Base-by-base conservation (phyloP, 1,140 invertebrate species). In the Trachelipus rathkii region DNA sequence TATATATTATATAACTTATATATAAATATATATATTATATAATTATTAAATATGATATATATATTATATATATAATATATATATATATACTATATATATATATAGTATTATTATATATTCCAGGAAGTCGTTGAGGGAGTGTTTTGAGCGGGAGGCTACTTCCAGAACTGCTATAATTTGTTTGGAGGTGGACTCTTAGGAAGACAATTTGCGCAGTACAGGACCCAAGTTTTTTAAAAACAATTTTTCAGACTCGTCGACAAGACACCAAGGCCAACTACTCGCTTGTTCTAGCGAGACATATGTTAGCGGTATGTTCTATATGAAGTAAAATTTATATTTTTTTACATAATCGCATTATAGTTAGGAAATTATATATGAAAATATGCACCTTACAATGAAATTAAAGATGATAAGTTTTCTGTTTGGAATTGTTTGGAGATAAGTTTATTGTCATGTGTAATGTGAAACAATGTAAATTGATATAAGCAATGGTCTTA, bases 291-390 rank as follows among this genome's bases (percentile, higher is more conserved):
- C 87, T 93, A 13, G 91, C 91, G 1, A 86, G 89, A 73, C 89
- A 92, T 66, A 91, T 93, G 81, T 84, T 94, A 8, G 89, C 89
- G 76, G 92, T 94, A 87, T 87, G 88, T 88, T 33, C 33, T 1
- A 0, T 67, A 0, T 67, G 15, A 21, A 67, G 24, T 68, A 68
- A 6, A n/a, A n/a, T n/a, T 9, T 68, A 68, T 15, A 68, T 15
- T 0, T 15, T 0, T 67, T 9, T 67, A 3, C n/a, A n/a, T 67
- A 15, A 21, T 67, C 24, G 3, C 24, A 67, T 9, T 68, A 15
- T 15, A 68, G 19, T 0, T 68, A n/a, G n/a, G n/a, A n/a, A n/a
- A n/a, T n/a, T n/a, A n/a, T n/a, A n/a, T n/a, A n/a, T n/a, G n/a
- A n/a, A n/a, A n/a, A n/a, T n/a, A 3, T 33, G 33, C 33, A 33